Evolutionary conservation across 2,113 vertebrate species (phyloP), one percentile per base, ranked within the genome.

Genomic region (Brienomyrus longianalis): DNA sequence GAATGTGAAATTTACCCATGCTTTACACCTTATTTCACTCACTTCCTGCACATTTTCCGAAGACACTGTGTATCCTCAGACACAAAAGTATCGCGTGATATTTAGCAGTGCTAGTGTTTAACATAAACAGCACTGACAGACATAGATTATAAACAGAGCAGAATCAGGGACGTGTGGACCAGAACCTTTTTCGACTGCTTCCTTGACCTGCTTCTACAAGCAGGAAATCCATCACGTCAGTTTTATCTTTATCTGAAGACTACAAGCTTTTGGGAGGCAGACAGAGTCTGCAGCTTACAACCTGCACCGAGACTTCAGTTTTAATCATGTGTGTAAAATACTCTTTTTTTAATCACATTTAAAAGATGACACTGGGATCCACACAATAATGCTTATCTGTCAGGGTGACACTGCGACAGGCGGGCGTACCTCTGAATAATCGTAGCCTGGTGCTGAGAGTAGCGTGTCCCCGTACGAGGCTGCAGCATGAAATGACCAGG

Each of bases 401-500:
- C 35, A 59, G 1, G 54, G 27, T 48, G 35, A 19, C 88, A 39
- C 1, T 7, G 51, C 27, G 56, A 83, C 31, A 31, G 89, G 27
- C 39, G 15, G 11, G 9, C 62, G 23, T 95, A 96, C 96, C 96
- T 96, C 87, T 96, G 96, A 90, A 96, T 94, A 17, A 95, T 94
- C 83, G 95, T 92, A 83, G 95, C 94, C 92, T 96, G 96, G 91
- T 95, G 95, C 0, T 92, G 95, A 90, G 93, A 95, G 94, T 95
- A 96, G 62, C 94, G 95, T 0, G 95, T 96, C 8, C 96, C 95
- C 0, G 95, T 96, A 70, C 95, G 95, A 0, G 95, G 95, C 91
- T 96, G 95, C 86, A 96, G 92, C 5, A 96, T 92, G 47, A 95
- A 96, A 91, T 96, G 96, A 83, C 96, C 96, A 0, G 96, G 94